Evolutionary conservation across 2,113 vertebrate species (phyloP).

Genomic region (Prionailurus bengalensis): DNA sequence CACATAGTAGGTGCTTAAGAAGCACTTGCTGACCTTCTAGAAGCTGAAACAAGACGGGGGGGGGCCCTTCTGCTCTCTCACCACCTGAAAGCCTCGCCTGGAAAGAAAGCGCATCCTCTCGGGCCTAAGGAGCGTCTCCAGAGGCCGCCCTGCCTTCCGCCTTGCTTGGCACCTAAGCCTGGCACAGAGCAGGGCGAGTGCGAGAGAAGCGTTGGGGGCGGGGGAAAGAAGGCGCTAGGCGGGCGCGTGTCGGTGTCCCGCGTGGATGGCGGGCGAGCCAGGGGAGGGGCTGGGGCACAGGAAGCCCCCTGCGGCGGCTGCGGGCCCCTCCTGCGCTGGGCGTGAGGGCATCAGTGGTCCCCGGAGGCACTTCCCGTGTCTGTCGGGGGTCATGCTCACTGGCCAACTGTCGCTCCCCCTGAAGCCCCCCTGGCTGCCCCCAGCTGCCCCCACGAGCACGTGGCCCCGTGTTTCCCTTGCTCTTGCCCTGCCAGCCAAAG

Average conservation of each 20-base stretch:
- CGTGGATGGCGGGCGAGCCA: neutral
- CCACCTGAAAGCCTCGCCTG: neutral
- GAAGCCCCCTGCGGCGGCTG: neutral
- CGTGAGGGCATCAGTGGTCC: accelerated
- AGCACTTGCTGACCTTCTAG: neutral
- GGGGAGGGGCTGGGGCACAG: neutral
- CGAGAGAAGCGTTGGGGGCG: accelerated
- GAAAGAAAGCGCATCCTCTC: neutral
- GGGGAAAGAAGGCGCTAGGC: accelerated
- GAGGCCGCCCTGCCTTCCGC: accelerated
- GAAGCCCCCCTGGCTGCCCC: accelerated
- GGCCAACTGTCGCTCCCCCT: neutral
- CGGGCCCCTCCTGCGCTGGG: accelerated
- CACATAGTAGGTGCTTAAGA: no score
- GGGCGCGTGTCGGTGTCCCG: accelerated
- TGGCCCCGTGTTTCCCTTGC: neutral
- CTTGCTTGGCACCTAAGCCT: neutral
- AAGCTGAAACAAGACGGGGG: neutral
- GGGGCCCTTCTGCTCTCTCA: no score
- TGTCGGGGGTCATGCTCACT: accelerated
- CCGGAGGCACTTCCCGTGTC: neutral
- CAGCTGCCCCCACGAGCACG: neutral
- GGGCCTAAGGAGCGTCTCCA: accelerated
- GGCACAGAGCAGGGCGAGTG: accelerated
- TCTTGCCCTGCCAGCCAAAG: no score